phyloP scores from a whole-genome alignment of 1,140 invertebrate species.

The Drosophila nigrodunni region DNA sequence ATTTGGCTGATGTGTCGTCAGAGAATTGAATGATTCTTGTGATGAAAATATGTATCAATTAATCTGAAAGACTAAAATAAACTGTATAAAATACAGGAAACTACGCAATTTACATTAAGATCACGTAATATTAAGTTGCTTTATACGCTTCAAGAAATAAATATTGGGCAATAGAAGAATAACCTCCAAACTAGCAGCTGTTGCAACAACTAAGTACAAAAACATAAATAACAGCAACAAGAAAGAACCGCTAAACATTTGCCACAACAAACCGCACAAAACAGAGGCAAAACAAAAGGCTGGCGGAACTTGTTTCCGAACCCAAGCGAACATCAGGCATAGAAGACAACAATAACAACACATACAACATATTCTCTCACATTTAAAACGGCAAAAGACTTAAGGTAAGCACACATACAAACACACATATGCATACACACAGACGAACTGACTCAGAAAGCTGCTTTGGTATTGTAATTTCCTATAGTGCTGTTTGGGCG shows the following conservation, averaged over 20 bases:
- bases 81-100: constrained; percentile 46
- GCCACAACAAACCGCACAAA: constrained; percentile 38
- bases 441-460: constrained; percentile 4
- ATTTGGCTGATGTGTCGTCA: background rate
- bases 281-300: constrained; percentile 34
- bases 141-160: constrained; percentile 53
- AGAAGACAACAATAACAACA: constrained; percentile 22
- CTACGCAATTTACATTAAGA: constrained; percentile 42
- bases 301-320: constrained; percentile 61
- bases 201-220: constrained; percentile 18
- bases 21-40: background rate
- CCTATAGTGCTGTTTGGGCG: constrained; percentile 17
- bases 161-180: constrained; percentile 64
- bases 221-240: constrained; percentile 7
- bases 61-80: background rate
- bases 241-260: constrained; percentile 61
- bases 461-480: constrained; percentile 37
- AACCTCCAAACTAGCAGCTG: constrained; percentile 55
- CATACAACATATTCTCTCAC: constrained; percentile 54
- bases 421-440: constrained; percentile 11
- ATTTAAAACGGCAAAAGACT: constrained; percentile 65
- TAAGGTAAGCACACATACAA: constrained; percentile 28
- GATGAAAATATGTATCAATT: constrained; percentile 1
- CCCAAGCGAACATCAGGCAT: constrained; percentile 15
- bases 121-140: constrained; percentile 41